Evolutionary conservation across 2,888 invertebrate species (phyloP).

Genomic region (Thecophora atra): DNA sequence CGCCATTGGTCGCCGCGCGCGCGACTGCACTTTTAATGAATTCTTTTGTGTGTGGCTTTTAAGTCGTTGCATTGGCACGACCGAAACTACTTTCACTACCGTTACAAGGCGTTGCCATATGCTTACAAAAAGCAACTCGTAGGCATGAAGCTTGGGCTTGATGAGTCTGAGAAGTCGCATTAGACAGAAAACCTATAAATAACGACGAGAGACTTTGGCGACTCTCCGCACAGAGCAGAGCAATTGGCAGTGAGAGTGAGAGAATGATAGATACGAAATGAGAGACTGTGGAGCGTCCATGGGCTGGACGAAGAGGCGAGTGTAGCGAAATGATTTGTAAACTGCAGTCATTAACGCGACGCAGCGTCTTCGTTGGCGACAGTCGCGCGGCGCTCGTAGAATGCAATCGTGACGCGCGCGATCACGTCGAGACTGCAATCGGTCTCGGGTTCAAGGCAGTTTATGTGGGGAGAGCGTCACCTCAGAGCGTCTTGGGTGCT

Average conservation of each 20-base stretch:
- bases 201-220: too few relatives aligned
- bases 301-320: not conserved
- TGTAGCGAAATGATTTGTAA: not conserved
- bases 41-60: not conserved
- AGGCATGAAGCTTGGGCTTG: too few relatives aligned
- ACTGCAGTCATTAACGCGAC: not conserved
- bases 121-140: too few relatives aligned
- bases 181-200: too few relatives aligned
- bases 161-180: too few relatives aligned
- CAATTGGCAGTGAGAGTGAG: not conserved
- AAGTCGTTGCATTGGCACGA: not conserved
- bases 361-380: slow-evolving; percentile 11
- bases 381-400: not conserved
- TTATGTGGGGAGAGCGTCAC: slow-evolving; percentile 16
- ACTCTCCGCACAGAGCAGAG: not conserved
- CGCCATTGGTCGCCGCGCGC: slow-evolving; percentile 13
- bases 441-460: slow-evolving; percentile 25
- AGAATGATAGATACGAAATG: not conserved
- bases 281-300: not conserved
- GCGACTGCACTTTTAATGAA: slow-evolving; percentile 3
- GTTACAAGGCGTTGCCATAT: slow-evolving; percentile 23
- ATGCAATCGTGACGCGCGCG: not conserved
- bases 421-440: slow-evolving; percentile 10
- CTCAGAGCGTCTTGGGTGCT: not conserved
- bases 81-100: slow-evolving; percentile 25